A percentile compares a stretch with the other conserved stretches of the same genome.
Conservation (phyloP, 37 sponge, comb jelly and placozoan genomes). For the Hexactinellida sp. region DNA sequence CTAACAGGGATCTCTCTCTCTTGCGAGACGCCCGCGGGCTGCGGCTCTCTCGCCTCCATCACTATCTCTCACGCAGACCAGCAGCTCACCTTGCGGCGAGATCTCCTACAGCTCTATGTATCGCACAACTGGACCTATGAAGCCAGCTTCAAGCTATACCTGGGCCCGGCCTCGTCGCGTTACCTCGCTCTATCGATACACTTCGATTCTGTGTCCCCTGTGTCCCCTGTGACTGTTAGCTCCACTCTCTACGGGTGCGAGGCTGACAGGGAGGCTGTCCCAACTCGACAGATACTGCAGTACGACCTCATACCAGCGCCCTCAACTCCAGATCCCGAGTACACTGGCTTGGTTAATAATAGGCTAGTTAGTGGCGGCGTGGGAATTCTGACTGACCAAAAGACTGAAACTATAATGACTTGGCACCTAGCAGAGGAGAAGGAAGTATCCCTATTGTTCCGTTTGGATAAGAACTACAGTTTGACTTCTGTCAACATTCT, state of each 20-base stretch:
- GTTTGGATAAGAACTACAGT: not conserved
- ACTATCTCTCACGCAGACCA: not conserved
- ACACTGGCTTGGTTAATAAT: not conserved
- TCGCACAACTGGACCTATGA: not conserved
- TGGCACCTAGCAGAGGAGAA: not conserved
- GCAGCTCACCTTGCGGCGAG: not conserved
- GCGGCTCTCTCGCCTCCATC: not conserved
- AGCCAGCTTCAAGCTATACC: not conserved
- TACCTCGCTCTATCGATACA: not conserved
- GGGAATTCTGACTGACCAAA: not conserved
- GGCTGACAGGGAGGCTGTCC: not conserved
- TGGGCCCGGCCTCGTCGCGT: not conserved
- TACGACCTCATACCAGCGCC: constrained; percentile 6
- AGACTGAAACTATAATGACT: not conserved
- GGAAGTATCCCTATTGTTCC: not conserved
- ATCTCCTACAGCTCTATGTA: not conserved
- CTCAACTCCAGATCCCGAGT: not conserved
- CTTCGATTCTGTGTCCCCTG: not conserved
- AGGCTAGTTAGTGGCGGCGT: not conserved
- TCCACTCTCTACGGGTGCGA: constrained; percentile 10
- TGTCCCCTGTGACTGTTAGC: not conserved
- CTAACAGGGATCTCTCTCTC: not conserved
- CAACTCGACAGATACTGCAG: not conserved
- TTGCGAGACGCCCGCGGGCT: not conserved
- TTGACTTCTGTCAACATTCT: not conserved